Conservation (phyloP, 2,888 invertebrate genomes). For the Nomada fabriciana region DNA sequence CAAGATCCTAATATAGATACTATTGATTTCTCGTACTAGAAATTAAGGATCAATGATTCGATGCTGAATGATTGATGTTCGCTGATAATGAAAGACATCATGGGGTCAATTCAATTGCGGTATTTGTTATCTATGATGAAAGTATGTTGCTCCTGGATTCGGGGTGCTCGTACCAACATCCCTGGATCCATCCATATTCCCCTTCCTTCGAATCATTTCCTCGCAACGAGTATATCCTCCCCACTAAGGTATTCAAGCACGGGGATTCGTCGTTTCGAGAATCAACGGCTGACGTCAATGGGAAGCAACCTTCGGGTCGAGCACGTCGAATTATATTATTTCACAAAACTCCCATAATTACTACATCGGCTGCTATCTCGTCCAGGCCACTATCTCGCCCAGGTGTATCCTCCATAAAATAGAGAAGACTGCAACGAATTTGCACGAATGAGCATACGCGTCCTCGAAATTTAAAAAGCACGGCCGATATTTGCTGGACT, state of each 20-base stretch:
- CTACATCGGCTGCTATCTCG: conserved; percentile 1
- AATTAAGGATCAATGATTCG: background rate
- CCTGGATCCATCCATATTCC: conserved; percentile 37
- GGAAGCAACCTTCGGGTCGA: conserved; percentile 58
- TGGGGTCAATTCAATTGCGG: background rate
- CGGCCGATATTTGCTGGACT: background rate
- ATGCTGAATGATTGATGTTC: background rate
- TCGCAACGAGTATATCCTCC: conserved; percentile 44
- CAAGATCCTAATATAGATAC: background rate
- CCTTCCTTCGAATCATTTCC: conserved; percentile 28
- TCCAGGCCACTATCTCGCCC: background rate
- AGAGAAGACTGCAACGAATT: background rate
- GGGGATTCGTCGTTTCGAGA: conserved; percentile 67
- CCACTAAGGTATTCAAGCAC: conserved; percentile 37
- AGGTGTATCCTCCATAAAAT: conserved; percentile 10
- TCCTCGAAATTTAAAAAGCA: background rate
- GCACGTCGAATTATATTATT: conserved; percentile 59
- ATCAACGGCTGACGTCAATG: conserved; percentile 74
- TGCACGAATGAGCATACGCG: conserved; percentile 10
- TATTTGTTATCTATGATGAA: background rate
- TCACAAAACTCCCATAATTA: conserved; percentile 46
- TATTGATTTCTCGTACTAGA: background rate
- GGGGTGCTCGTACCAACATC: conserved; percentile 29
- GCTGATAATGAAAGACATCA: background rate
- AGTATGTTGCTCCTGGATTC: conserved; percentile 6